A percentile compares a stretch with the other conserved stretches of the same genome.
Evolutionary conservation across 2,888 invertebrate genomes (phyloP).

Genomic region (Linyphia triangularis): DNA sequence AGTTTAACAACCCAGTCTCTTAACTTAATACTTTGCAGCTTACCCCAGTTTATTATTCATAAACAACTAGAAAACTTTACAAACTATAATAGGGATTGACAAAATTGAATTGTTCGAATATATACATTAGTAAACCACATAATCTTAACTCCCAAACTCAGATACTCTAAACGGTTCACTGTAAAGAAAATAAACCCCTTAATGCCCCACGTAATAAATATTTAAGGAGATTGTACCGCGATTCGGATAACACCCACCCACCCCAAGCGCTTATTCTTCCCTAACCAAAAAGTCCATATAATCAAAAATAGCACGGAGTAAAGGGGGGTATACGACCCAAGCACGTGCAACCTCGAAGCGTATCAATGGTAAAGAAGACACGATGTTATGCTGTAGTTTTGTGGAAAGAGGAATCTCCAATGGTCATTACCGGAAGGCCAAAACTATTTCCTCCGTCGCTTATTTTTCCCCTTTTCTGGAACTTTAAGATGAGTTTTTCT

Average conservation of each 20-base stretch:
- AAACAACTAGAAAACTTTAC: too few relatives aligned
- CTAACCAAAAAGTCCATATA: neutral
- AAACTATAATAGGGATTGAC: too few relatives aligned
- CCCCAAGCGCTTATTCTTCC: neutral
- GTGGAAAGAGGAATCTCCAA: slow-evolving; percentile 18
- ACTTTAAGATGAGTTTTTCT: slow-evolving; percentile 46
- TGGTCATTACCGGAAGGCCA: slow-evolving; percentile 50
- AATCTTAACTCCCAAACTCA: neutral
- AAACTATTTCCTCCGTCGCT: slow-evolving; percentile 40
- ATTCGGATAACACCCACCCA: neutral
- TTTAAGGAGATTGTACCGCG: slow-evolving; percentile 2
- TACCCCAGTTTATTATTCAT: too few relatives aligned
- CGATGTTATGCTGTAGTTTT: slow-evolving; percentile 23
- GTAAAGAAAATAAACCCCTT: neutral
- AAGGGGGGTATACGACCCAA: neutral
- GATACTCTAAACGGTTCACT: neutral
- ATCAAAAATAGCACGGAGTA: slow-evolving; percentile 26
- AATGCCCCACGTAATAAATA: neutral
- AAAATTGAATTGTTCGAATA: neutral
- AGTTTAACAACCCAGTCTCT: too few relatives aligned
- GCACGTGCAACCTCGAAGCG: slow-evolving; percentile 12
- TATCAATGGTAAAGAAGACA: slow-evolving; percentile 6
- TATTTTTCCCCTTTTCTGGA: slow-evolving; percentile 21
- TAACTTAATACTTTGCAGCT: too few relatives aligned
- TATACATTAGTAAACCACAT: neutral